A percentile compares a stretch with the other conserved stretches of the same genome.
These are phyloP conservation scores for Macrophya alboannulata DNA, from an alignment of 2,888 invertebrate species.

Conservation along the genomic window DNA sequence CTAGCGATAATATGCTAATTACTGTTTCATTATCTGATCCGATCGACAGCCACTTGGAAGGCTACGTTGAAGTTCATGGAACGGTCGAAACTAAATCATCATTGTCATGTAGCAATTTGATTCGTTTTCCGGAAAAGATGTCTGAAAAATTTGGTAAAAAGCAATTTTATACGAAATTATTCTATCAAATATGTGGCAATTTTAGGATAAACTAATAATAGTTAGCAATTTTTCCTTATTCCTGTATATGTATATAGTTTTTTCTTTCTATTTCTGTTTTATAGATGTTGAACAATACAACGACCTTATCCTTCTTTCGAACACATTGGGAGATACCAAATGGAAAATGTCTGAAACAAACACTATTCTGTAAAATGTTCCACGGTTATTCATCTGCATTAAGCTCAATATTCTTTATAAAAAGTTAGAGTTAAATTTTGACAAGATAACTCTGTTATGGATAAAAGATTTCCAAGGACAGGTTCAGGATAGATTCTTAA, in stretches of 20 bases:
- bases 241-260: background rate
- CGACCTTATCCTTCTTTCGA: conserved; percentile 64
- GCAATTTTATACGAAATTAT: background rate
- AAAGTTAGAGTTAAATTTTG: background rate
- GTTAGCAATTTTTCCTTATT: too few relatives aligned
- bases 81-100: conserved; percentile 72
- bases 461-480: background rate
- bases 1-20: conserved; percentile 71
- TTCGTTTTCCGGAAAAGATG: conserved; percentile 66
- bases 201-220: too few relatives aligned
- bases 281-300: conserved; percentile 69
- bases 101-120: conserved; percentile 67
- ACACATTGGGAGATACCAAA: conserved; percentile 64
- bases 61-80: conserved; percentile 73
- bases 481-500: background rate
- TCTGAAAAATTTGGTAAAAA: conserved; percentile 70
- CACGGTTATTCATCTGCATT: background rate
- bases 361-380: conserved; percentile 45
- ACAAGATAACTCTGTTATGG: background rate
- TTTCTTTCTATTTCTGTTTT: conserved; percentile 24
- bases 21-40: conserved; percentile 72
- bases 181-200: background rate
- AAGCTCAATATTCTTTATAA: background rate
- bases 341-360: conserved; percentile 62
- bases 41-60: conserved; percentile 67